Conservation (phyloP, 2,888 invertebrate genomes). For the Callinectes sapidus region DNA sequence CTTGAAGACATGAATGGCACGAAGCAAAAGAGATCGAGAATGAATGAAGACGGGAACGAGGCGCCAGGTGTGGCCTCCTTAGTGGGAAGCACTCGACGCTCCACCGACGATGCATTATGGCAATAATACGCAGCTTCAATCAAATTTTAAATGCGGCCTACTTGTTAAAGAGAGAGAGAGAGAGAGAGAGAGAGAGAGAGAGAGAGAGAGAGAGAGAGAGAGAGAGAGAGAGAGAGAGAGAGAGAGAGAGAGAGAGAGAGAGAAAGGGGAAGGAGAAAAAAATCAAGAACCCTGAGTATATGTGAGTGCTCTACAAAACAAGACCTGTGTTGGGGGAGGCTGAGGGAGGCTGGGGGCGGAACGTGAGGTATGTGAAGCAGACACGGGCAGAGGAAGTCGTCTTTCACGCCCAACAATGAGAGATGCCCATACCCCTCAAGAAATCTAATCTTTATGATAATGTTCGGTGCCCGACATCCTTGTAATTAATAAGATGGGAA, state of each 20-base stretch:
- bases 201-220: constrained; percentile 21
- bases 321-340: not conserved
- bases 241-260: too few relatives aligned
- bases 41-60: constrained; percentile 42
- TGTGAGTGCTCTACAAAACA: not conserved
- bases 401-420: constrained; percentile 40
- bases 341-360: constrained; percentile 33
- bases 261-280: not conserved
- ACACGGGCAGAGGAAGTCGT: constrained; percentile 48
- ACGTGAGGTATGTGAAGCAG: constrained; percentile 46
- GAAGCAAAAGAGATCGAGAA: constrained; percentile 59
- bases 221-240: constrained; percentile 3
- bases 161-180: not conserved
- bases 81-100: constrained; percentile 39
- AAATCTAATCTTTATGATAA: constrained; percentile 45
- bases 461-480: not conserved
- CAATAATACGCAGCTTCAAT: constrained; percentile 1
- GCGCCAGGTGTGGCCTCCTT: constrained; percentile 9
- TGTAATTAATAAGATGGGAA: not conserved
- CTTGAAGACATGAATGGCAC: constrained; percentile 47
- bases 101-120: constrained; percentile 12
- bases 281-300: not conserved
- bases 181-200: not conserved
- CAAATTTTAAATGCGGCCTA: not conserved
- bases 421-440: constrained; percentile 14